Evolutionary conservation across 2,797 vertebrate genomes (phyloP).

Genomic region (Otus scops): DNA sequence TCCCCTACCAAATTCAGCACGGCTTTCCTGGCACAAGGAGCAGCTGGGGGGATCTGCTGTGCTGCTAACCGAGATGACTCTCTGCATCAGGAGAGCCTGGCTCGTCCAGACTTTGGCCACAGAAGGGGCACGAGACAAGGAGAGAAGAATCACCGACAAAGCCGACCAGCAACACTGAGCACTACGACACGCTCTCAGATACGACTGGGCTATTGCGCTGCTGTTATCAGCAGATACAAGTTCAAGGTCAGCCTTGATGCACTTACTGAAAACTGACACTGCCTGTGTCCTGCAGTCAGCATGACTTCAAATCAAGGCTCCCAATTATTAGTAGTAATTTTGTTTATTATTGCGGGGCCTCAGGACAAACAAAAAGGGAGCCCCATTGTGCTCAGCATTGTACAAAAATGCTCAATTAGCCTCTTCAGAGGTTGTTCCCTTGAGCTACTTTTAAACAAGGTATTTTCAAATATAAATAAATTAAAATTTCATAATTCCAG

Average conservation of each 20-base stretch:
- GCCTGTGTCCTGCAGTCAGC: slow-evolving; percentile 2
- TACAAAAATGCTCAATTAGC: slow-evolving; percentile 3
- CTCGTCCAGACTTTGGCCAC: not conserved
- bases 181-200: accelerated
- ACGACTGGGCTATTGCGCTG: not conserved
- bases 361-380: slow-evolving; percentile 6
- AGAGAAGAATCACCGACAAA: not conserved
- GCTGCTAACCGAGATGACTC: not conserved
- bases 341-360: slow-evolving; percentile 6
- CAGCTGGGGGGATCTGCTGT: not conserved
- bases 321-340: slow-evolving; percentile 4
- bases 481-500: not conserved
- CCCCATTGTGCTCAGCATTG: not conserved
- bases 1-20: not conserved
- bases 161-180: not conserved
- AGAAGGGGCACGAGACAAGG: not conserved
- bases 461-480: slow-evolving; percentile 29
- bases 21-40: not conserved
- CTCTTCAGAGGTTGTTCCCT: not conserved
- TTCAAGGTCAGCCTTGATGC: slow-evolving; percentile 60
- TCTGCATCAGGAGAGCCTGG: not conserved
- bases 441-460: not conserved
- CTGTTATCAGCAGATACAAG: slow-evolving; percentile 23
- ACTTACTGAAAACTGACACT: slow-evolving; percentile 54
- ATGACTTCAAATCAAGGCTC: not conserved